Evolutionary conservation across 1,140 invertebrate species (phyloP), one percentile per base, ranked within the genome.

Genomic region (Mya arenaria): DNA sequence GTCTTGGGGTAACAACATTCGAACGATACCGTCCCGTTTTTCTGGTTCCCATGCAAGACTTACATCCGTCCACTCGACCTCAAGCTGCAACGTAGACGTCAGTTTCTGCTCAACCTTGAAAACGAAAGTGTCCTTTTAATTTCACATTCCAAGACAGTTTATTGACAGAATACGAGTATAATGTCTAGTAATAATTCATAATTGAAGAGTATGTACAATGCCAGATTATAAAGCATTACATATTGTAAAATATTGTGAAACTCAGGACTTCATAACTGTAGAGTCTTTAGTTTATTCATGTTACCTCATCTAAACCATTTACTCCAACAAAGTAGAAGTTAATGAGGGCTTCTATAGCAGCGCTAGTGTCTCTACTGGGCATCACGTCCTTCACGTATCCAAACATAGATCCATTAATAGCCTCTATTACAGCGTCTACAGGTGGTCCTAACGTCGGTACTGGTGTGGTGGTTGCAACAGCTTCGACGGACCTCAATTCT

Each of bases 81-180:
- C 66, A 30, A 80, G 68, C 36, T 80, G 65, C 4, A 63, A 55
- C 8, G 66, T 71, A 4, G 77, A 71, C 19, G 56, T 71, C 52
- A 80, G 4, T 25, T 80, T 80, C 58, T 78, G 74, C 55, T 78
- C 74, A 66, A 78, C 74, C 74, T 78, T 23, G 25, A 1, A 62
- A 34, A 34, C 28, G 30, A 5, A 62, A 13, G n/a, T n/a, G n/a
- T n/a, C 13, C 44, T 15, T n/a, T 15, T n/a, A 48, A 13, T 15
- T n/a, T 15, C 44, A 48, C 44, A 48, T n/a, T 15, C 13, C n/a
- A 48, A n/a, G 13, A 48, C 44, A 48, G n/a, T n/a, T 48, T 48
- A 48, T 48, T 15, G 13, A n/a, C n/a, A n/a, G 13, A 48, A 48
- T 48, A 48, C 13, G n/a, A 15, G 13, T n/a, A 48, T 13, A 48